A percentile compares a stretch with the other conserved stretches of the same genome.
Conservation (phyloP, 2,888 invertebrate genomes). For the Apamea sordens region DNA sequence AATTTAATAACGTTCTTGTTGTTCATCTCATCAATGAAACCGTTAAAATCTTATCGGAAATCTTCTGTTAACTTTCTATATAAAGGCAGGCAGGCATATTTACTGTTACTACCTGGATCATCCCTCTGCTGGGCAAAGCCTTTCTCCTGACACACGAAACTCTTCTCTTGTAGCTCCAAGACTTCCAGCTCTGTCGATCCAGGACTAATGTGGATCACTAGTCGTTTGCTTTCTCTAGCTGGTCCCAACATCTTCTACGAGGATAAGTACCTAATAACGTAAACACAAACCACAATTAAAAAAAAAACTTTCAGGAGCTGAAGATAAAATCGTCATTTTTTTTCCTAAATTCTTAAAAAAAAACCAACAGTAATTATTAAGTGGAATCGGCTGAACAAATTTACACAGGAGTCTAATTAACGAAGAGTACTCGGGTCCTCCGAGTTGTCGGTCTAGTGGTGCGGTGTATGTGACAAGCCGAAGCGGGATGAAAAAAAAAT, state of each 20-base stretch:
- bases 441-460: conserved; percentile 53
- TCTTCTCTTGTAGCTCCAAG: too few relatives aligned
- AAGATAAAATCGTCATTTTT: conserved; percentile 31
- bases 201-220: not conserved
- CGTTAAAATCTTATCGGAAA: not conserved
- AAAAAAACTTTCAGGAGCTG: conserved; percentile 27
- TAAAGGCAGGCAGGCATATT: not conserved
- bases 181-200: too few relatives aligned
- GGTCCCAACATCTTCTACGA: not conserved
- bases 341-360: conserved; percentile 37
- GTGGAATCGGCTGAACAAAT: conserved; percentile 68
- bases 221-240: not conserved
- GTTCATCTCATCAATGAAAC: not conserved
- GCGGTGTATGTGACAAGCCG: not conserved
- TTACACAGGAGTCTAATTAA: conserved; percentile 71
- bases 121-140: not conserved
- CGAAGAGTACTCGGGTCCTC: conserved; percentile 63
- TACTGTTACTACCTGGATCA: not conserved
- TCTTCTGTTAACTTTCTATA: not conserved
- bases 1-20: not conserved
- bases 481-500: not conserved
- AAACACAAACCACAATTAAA: not conserved
- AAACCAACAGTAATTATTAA: conserved; percentile 63
- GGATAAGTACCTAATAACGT: not conserved
- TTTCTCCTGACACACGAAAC: too few relatives aligned